phyloP scores from a whole-genome alignment of 2,113 vertebrate genomes.

The Oncorhynchus nerka region DNA sequence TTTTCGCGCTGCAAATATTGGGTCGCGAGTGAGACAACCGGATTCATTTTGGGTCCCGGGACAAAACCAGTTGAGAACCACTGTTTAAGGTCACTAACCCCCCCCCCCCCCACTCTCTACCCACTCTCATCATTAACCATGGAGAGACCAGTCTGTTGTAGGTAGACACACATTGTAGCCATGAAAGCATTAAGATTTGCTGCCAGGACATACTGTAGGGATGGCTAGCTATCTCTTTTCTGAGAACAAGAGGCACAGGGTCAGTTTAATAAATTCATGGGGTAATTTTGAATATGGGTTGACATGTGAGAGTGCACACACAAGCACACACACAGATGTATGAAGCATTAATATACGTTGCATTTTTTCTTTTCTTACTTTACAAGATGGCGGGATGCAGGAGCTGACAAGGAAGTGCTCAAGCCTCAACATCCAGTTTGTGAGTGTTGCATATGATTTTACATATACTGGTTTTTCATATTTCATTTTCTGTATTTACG shows the following conservation, averaged over 20 bases:
- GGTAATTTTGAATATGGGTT: constrained; percentile 64
- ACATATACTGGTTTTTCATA: constrained; percentile 33
- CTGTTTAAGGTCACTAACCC: no score
- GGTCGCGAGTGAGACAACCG: no score
- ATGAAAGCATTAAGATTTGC: background rate
- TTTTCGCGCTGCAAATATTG: no score
- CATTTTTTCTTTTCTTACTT: constrained; percentile 28
- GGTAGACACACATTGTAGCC: no score
- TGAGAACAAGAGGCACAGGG: constrained; percentile 70
- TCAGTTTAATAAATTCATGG: constrained; percentile 61
- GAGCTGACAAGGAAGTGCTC: constrained; percentile 38
- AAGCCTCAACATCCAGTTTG: constrained; percentile 43
- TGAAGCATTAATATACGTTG: constrained; percentile 60
- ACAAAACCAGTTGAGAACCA: no score
- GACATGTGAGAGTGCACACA: constrained; percentile 64
- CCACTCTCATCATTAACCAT: constrained; percentile 28
- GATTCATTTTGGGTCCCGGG: no score
- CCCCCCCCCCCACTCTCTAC: background rate
- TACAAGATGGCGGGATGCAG: constrained; percentile 57
- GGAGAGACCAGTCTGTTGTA: constrained; percentile 1
- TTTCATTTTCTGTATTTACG: constrained; percentile 68
- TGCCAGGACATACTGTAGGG: constrained; percentile 1
- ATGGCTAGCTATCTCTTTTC: constrained; percentile 47
- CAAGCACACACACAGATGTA: constrained; percentile 59
- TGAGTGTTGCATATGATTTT: constrained; percentile 61